Evolutionary conservation across 2,888 invertebrate genomes (phyloP).

Genomic region (Watsonalla binaria): DNA sequence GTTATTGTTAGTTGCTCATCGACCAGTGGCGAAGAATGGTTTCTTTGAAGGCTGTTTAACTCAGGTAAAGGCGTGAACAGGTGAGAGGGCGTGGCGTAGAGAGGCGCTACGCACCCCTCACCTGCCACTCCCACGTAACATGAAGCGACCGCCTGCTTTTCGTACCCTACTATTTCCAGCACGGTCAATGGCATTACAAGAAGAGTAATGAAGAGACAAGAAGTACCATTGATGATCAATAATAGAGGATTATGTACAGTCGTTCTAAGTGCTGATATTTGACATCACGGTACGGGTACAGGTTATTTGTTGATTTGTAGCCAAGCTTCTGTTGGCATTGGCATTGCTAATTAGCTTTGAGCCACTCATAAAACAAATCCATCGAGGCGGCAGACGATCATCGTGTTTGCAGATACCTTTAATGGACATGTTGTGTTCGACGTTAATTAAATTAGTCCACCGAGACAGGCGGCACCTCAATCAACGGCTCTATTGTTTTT

Average conservation of each 20-base stretch:
- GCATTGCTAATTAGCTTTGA: background rate
- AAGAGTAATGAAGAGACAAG: background rate
- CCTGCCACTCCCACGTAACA: constrained; percentile 20
- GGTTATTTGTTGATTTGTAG: background rate
- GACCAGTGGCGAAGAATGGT: background rate
- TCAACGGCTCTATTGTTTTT: constrained; percentile 61
- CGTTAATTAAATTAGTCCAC: constrained; percentile 66
- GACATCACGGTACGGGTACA: no score
- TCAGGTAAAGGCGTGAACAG: constrained; percentile 38
- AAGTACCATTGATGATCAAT: no score
- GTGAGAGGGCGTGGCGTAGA: constrained; percentile 43
- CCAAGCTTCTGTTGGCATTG: background rate
- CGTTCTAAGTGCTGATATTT: no score
- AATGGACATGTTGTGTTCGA: constrained; percentile 68
- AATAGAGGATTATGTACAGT: no score
- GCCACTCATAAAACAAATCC: background rate
- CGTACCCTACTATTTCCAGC: background rate
- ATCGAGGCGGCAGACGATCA: constrained; percentile 7
- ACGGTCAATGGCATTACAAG: background rate
- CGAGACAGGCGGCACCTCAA: constrained; percentile 39
- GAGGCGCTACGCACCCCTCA: constrained; percentile 29
- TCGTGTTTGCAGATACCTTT: constrained; percentile 49
- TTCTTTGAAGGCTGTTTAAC: constrained; percentile 13
- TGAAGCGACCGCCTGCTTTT: constrained; percentile 13
- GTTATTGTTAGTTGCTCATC: background rate